Conservation (phyloP, 2,888 invertebrate genomes). For the Lumbricus terrestris region DNA sequence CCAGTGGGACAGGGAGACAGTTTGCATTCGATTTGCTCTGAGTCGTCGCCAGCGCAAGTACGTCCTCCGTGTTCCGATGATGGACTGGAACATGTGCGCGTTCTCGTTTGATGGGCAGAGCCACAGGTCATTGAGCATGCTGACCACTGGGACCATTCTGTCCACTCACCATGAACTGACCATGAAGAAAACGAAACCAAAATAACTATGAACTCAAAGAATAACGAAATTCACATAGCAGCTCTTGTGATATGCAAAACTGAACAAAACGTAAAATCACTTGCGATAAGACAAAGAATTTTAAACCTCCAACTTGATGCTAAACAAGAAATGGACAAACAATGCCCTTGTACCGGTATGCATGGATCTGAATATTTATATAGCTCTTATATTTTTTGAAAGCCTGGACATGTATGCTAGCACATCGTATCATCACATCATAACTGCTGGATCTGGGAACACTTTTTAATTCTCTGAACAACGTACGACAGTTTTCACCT, state of each 20-base stretch:
- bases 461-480: neutral
- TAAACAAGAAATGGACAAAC: neutral
- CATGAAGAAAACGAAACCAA: neutral
- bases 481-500: neutral
- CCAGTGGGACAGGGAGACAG: constrained; percentile 49
- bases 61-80: constrained; percentile 81
- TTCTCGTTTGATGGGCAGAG: constrained; percentile 77
- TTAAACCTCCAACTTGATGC: neutral
- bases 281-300: neutral
- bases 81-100: constrained; percentile 81
- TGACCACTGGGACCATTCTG: constrained; percentile 89
- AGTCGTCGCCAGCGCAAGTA: constrained; percentile 72
- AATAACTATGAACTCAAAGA: neutral
- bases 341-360: no score
- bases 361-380: neutral
- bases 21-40: constrained; percentile 75
- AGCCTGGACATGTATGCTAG: neutral
- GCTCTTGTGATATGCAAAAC: neutral
- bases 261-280: neutral
- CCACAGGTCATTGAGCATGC: constrained; percentile 80
- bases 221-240: neutral
- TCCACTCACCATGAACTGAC: constrained; percentile 79
- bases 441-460: neutral
- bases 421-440: neutral
- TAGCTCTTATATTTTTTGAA: neutral